Percentiles rank a stretch among this genome's conserved stretches.
phyloP scores from a whole-genome alignment of 2,113 vertebrate species.

The Micronycteris hirsuta region DNA sequence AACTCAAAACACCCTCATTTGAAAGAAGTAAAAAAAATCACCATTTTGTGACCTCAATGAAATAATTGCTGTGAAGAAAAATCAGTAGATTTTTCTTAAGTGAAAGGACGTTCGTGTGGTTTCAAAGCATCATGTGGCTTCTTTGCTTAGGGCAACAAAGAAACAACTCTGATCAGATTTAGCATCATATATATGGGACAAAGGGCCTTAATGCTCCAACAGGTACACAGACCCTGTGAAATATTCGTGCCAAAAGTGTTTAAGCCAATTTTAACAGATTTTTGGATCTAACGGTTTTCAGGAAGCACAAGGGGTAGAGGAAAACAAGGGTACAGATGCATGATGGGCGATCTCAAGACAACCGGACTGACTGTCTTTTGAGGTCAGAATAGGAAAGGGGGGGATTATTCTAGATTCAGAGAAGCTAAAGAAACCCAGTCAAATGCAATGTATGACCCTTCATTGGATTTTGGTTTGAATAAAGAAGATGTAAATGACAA shows the following conservation, averaged over 20 bases:
- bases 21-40: not conserved
- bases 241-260: not conserved
- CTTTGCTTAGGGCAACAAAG: not conserved
- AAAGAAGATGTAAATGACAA: not conserved
- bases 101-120: not conserved
- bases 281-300: not conserved
- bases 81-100: not conserved
- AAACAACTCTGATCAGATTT: not conserved
- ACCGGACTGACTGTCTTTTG: not conserved
- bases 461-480: not conserved
- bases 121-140: not conserved
- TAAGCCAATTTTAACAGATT: not conserved
- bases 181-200: not conserved
- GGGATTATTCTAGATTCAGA: not conserved
- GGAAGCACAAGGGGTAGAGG: not conserved
- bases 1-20: not conserved
- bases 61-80: not conserved
- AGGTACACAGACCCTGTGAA: not conserved
- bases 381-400: not conserved
- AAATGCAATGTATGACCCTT: not conserved
- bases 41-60: not conserved
- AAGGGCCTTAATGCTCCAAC: not conserved
- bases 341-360: not conserved
- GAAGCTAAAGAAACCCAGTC: not conserved
- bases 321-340: not conserved